Base-by-base conservation (phyloP, 2,888 invertebrate genomes). In the Agonopterix heracliana region DNA sequence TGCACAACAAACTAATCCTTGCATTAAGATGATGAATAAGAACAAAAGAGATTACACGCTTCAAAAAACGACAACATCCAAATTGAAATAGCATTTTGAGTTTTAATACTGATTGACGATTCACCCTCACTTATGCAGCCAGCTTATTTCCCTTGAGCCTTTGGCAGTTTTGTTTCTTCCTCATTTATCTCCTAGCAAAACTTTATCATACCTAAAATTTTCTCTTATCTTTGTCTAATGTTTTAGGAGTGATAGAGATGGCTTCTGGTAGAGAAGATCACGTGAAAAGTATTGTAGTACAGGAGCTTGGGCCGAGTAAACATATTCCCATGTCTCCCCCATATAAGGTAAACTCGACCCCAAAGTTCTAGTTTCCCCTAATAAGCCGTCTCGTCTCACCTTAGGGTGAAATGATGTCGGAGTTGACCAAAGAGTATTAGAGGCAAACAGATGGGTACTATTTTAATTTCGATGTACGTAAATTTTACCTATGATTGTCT, bases 281-380 rank as follows among this genome's bases (percentile, higher is more conserved):
- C 48, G 50, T 48, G 44, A 3, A 41, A 44, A 45, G 35, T 45
- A 45, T 10, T 44, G 17, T 45, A 34, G 41, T 49, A 60, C 65
- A 60, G 71, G 61, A 73, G 71, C 10, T 68, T 72, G 71, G 68
- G 66, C 67, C 64, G 61, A 68, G 70, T 72, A 78, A 79, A 83
- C 77, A 79, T 81, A 81, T 81, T 78, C 77, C 74, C 74, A 63
- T 71, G 76, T 75, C 74, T 75, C 79, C 26, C 72, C 71, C 65
- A 67, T 72, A 67, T 65, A 62, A 73, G 69, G 79, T 74, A 74
- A 79, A 80, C 73, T 74, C 80, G 72, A 82, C 85, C 86, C 83
- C 78, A 81, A 85, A 86, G 77, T 86, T 87, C 78, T 81, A 80
- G 81, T 77, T 80, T 81, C 84, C 86, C 84, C 83, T 86, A 86